A percentile compares a stretch with the other conserved stretches of the same genome.
These are phyloP conservation scores for Heliocidaris tuberculata DNA, from an alignment of 35 echinoderm and acorn worm species.

Conservation along the genomic window DNA sequence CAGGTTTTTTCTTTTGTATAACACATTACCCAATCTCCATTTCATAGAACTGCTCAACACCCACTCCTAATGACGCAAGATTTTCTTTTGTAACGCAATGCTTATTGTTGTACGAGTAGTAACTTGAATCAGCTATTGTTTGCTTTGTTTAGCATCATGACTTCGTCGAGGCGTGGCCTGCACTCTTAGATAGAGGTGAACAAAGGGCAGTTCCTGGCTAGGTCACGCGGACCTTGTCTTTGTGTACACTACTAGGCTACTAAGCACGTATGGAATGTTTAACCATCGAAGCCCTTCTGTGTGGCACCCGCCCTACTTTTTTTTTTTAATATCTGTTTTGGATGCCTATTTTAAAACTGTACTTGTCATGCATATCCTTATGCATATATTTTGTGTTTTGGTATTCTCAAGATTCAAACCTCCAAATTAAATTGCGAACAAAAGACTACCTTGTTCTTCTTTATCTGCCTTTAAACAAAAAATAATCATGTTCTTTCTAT, in stretches of 20 bases:
- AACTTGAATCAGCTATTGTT: not conserved
- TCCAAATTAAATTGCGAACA: no score
- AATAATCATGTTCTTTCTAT: no score
- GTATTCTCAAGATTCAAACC: no score
- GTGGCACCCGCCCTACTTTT: not conserved
- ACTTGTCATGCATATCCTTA: no score
- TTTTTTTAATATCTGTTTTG: not conserved
- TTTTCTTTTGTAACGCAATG: not conserved
- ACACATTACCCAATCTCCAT: not conserved
- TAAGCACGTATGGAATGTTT: not conserved
- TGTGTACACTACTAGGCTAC: not conserved
- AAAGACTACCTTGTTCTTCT: no score
- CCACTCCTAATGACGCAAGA: not conserved
- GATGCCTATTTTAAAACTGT: no score
- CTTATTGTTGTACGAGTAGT: not conserved
- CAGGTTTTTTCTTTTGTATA: no score
- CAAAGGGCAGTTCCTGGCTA: slow-evolving; percentile 11
- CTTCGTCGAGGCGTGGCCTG: slow-evolving; percentile 7
- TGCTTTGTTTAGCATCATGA: not conserved
- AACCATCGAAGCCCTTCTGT: not conserved
- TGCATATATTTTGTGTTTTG: no score
- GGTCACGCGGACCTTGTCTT: not conserved
- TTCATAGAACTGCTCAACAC: not conserved
- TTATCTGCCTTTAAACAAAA: no score
- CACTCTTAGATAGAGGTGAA: not conserved